Base-by-base conservation (phyloP, 2,113 vertebrate genomes). In the Malurus melanocephalus region DNA sequence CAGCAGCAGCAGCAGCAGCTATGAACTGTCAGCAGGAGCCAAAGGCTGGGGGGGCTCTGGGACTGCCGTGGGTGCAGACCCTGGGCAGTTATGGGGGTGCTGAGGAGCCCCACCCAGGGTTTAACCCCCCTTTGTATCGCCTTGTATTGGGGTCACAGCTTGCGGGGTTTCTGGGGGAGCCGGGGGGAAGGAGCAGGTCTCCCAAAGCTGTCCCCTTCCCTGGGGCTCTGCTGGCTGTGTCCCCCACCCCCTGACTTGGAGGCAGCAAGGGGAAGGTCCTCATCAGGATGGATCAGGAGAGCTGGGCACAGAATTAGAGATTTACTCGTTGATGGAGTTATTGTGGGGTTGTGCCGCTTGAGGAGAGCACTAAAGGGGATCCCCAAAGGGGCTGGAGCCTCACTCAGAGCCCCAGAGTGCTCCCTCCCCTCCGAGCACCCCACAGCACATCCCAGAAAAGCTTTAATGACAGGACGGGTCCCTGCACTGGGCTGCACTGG, bases 141-240 rank as follows among this genome's bases (percentile, higher is more conserved):
- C 26, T 21, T 26, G 59, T 14, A 0, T 0, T 52, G 51, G 51
- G 64, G 28, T 43, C 4, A 1, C 3, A 7, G 19, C 27, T 22
- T 4, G 10, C 6, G 2, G 85, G 73, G 48, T 27, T 83, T 30
- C 26, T 11, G 30, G 27, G 43, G 35, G 3, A 7, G 6, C 22
- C 6, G 2, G 81, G 21, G 80, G 30, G 42, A 15, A 9, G 13
- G 20, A 9, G 3, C 38, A 24, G 11, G 16, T 13, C 12, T 35
- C 15, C 35, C 43, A 7, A 20, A 57, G 51, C 67, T 27, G 30
- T 5, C 27, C 18, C 5, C 19, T 11, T 40, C 42, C 32, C 18
- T 0, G 4, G 52, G 46, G 53, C 55, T 80, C 77, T 24, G 80
- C 56, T 59, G 80, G 59, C 35, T 49, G 53, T 6, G 5, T 67